A percentile compares a stretch with the other conserved stretches of the same genome.
Conservation (phyloP, 2,113 vertebrate species). For the Naja naja region DNA sequence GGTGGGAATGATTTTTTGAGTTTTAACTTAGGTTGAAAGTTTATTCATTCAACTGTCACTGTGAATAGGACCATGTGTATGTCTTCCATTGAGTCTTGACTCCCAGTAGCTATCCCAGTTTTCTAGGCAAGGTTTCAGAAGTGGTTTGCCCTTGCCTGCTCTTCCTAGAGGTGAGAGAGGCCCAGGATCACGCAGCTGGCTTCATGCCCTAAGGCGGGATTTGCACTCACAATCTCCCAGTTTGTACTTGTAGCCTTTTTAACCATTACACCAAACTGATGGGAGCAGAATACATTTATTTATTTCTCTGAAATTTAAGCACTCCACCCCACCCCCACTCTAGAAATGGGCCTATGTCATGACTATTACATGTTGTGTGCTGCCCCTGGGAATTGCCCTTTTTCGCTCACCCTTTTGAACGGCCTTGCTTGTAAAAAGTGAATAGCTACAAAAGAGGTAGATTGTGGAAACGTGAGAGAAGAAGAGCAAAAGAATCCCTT, state of each 20-base stretch:
- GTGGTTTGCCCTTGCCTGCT: background rate
- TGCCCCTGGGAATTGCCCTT: background rate
- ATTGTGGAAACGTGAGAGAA: background rate
- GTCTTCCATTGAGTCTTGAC: background rate
- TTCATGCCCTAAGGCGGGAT: background rate
- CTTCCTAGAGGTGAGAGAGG: background rate
- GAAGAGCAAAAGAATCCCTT: background rate
- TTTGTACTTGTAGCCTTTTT: background rate
- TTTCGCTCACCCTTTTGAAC: background rate
- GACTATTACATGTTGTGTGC: too few species aligned
- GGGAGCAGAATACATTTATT: background rate
- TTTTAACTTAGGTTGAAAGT: background rate
- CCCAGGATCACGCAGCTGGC: background rate
- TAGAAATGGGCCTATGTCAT: background rate
- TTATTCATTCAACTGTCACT: background rate
- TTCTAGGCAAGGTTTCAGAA: background rate
- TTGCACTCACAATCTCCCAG: background rate
- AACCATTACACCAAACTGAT: background rate
- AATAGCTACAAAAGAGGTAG: background rate
- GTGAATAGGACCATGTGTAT: background rate
- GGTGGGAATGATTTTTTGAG: background rate
- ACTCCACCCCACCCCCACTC: background rate
- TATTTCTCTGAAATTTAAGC: background rate
- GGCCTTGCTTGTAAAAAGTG: background rate
- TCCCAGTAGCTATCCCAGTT: background rate